phyloP scores from a whole-genome alignment of 2,888 invertebrate genomes.

The Scelioninae gen. 2 region DNA sequence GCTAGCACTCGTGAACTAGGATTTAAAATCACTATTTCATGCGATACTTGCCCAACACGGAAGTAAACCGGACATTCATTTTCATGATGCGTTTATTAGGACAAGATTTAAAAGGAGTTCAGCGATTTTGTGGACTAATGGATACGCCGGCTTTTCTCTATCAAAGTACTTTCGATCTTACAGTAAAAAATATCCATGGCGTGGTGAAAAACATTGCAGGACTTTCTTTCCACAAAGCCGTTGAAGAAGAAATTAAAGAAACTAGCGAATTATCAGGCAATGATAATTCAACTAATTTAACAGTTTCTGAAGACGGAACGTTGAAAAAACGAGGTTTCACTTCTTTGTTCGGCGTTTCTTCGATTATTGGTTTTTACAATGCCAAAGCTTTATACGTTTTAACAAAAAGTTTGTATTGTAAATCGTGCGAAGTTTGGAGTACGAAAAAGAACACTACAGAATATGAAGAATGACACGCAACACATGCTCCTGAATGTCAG shows the following conservation, averaged over 20 bases:
- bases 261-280: slow-evolving; percentile 7
- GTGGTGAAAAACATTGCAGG: slow-evolving; percentile 4
- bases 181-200: slow-evolving; percentile 21
- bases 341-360: no score
- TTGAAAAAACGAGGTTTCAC: no score
- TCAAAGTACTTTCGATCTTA: slow-evolving; percentile 16
- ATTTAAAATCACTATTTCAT: slow-evolving; percentile 63
- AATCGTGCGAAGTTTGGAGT: slow-evolving; percentile 45
- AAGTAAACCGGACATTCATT: slow-evolving; percentile 63
- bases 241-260: slow-evolving; percentile 18
- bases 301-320: slow-evolving; percentile 11
- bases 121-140: slow-evolving; percentile 62
- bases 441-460: slow-evolving; percentile 11
- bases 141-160: slow-evolving; percentile 55
- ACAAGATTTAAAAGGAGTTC: slow-evolving; percentile 62
- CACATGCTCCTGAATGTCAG: no score
- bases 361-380: no score
- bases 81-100: slow-evolving; percentile 63
- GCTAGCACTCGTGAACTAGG: slow-evolving; percentile 62
- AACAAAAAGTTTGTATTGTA: slow-evolving; percentile 50
- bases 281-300: not conserved
- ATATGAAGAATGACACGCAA: no score
- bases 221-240: slow-evolving; percentile 7
- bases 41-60: slow-evolving; percentile 49
- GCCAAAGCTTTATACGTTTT: slow-evolving; percentile 31